Evolutionary conservation across 2,797 vertebrate species (phyloP).

Genomic region (Leptatherina wallacei): DNA sequence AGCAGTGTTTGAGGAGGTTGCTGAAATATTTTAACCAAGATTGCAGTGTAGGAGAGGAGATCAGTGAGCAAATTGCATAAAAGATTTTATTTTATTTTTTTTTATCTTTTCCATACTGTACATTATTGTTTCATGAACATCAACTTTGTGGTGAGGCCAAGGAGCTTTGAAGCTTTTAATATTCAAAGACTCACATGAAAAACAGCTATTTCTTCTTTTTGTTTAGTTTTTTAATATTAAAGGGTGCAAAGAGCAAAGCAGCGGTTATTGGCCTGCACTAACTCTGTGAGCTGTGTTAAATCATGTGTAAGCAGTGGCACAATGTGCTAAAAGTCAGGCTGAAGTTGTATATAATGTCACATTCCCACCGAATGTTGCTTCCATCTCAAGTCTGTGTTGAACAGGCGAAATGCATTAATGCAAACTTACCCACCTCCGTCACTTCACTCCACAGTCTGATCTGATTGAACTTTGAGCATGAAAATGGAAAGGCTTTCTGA

Average conservation of each 20-base stretch:
- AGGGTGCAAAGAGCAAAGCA: slow-evolving; percentile 3
- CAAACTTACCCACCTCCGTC: not conserved
- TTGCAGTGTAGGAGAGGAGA: slow-evolving; percentile 33
- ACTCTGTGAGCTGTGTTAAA: not conserved
- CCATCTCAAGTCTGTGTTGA: not conserved
- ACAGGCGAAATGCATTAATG: not conserved
- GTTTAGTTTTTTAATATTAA: not conserved
- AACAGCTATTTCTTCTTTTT: not conserved
- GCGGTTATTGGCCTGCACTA: not conserved
- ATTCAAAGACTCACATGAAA: not conserved
- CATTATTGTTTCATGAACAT: not conserved
- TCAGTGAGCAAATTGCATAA: slow-evolving; percentile 13
- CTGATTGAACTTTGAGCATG: slow-evolving; percentile 11
- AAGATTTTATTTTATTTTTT: slow-evolving; percentile 3
- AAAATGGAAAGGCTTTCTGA: slow-evolving; percentile 1
- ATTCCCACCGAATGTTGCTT: not conserved
- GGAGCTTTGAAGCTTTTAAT: not conserved
- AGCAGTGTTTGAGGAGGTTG: slow-evolving; percentile 42
- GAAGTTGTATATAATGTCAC: not conserved
- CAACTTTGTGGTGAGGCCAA: not conserved
- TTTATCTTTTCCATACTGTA: not conserved
- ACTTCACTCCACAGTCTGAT: not conserved
- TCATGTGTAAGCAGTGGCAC: not conserved
- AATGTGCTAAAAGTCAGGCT: slow-evolving; percentile 8
- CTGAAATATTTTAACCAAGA: slow-evolving; percentile 56